A percentile compares a stretch with the other conserved stretches of the same genome.
phyloP scores from a whole-genome alignment of 2,888 invertebrate species.

The Nomada fucata region DNA sequence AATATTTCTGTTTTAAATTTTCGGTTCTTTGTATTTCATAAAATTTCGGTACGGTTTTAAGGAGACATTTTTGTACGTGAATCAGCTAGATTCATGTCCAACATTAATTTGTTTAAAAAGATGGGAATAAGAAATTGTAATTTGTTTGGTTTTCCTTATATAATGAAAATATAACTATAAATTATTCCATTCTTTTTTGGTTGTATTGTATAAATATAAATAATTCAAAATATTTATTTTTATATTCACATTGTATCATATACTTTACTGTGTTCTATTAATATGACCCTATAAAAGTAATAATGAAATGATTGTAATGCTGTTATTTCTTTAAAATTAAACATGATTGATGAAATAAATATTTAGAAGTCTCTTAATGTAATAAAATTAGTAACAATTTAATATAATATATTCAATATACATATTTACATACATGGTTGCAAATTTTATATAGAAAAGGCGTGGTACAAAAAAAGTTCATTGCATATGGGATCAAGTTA shows the following conservation, averaged over 20 bases:
- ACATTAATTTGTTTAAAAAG: conserved; percentile 41
- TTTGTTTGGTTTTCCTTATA: too few species aligned
- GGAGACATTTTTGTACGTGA: conserved; percentile 13
- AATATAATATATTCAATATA: conserved; percentile 7
- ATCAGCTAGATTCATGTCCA: conserved; percentile 30
- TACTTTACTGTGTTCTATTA: too few species aligned
- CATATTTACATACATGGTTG: background rate
- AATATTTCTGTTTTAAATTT: background rate
- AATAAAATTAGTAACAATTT: background rate
- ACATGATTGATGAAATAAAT: too few species aligned
- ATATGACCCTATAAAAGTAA: background rate
- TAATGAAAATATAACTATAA: too few species aligned
- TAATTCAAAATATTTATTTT: too few species aligned
- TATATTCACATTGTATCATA: background rate
- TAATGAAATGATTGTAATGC: background rate
- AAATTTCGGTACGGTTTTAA: conserved; percentile 1
- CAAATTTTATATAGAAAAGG: background rate
- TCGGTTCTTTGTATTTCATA: conserved; percentile 1
- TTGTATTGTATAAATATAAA: too few species aligned
- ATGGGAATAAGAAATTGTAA: background rate
- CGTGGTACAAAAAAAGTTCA: conserved; percentile 10
- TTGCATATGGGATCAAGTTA: conserved; percentile 9
- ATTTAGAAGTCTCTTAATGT: background rate
- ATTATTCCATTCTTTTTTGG: too few species aligned
- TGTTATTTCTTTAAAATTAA: background rate